phyloP scores from a whole-genome alignment of 2,797 vertebrate species.

The Argyrosomus regius region DNA sequence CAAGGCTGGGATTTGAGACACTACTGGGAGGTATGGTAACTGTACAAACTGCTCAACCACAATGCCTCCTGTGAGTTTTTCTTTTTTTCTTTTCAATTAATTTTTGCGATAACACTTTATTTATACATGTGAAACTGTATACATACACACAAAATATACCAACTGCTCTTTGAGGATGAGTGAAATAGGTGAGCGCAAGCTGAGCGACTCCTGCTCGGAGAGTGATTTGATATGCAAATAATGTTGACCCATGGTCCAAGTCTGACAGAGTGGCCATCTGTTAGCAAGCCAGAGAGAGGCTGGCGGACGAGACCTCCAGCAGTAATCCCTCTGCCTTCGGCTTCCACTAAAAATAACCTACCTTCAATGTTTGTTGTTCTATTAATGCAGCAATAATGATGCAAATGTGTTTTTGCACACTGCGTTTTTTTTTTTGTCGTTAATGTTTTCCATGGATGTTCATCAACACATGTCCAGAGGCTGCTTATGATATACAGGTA shows the following conservation, averaged over 20 bases:
- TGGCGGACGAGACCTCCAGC: constrained; percentile 61
- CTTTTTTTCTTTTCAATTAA: not conserved
- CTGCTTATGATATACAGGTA: constrained; percentile 7
- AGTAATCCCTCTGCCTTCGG: constrained; percentile 56
- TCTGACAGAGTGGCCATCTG: constrained; percentile 80
- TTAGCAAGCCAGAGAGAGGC: constrained; percentile 64
- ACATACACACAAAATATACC: constrained; percentile 10
- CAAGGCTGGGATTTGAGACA: not conserved
- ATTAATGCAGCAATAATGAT: constrained; percentile 30
- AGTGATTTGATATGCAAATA: constrained; percentile 81
- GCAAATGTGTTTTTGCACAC: constrained; percentile 1
- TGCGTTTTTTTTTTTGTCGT: constrained; percentile 10
- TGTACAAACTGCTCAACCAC: not conserved
- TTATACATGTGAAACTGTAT: not conserved
- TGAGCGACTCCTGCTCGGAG: constrained; percentile 62
- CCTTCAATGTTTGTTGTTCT: constrained; percentile 26
- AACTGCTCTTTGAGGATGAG: constrained; percentile 34
- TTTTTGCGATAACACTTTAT: not conserved
- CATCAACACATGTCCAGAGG: constrained; percentile 4
- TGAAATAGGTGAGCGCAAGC: constrained; percentile 64
- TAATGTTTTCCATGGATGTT: not conserved
- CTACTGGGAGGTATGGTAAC: not conserved
- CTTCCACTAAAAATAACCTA: constrained; percentile 62
- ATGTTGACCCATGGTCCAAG: constrained; percentile 69
- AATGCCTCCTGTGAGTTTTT: not conserved